Conservation (phyloP, 2,113 vertebrate genomes). For the Hippocampus barbouri region DNA sequence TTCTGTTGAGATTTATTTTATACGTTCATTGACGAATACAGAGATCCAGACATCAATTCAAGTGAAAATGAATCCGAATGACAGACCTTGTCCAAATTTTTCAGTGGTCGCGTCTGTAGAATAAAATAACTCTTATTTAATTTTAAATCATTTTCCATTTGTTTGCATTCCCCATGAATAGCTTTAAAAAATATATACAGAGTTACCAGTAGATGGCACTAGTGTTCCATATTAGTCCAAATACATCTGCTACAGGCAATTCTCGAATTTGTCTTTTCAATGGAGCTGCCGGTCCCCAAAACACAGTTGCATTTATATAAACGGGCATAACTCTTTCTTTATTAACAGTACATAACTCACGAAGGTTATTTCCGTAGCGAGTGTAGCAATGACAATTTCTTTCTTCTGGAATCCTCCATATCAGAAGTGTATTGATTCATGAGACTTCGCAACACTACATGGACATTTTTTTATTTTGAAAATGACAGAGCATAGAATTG, state of each 20-base stretch:
- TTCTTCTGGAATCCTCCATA: conserved; percentile 10
- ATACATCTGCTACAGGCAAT: conserved; percentile 20
- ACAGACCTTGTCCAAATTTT: not conserved
- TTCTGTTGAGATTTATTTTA: too few species aligned
- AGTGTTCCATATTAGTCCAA: conserved; percentile 26
- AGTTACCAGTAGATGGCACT: conserved; percentile 50
- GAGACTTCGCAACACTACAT: conserved; percentile 35
- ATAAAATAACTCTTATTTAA: conserved; percentile 14
- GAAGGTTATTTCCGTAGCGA: not conserved
- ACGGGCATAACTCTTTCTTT: conserved; percentile 26
- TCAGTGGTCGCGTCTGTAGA: not conserved
- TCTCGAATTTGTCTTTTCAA: conserved; percentile 37
- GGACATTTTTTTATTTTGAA: too few species aligned
- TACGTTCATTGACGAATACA: too few species aligned
- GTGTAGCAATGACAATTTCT: not conserved
- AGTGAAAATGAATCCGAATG: not conserved
- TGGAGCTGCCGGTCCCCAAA: conserved; percentile 24
- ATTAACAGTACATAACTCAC: conserved; percentile 36
- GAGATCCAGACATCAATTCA: not conserved
- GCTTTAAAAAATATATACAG: not conserved
- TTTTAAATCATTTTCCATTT: not conserved
- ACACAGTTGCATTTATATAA: conserved; percentile 40
- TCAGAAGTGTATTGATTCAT: conserved; percentile 38
- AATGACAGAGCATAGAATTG: not conserved
- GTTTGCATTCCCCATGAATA: not conserved